Conservation (phyloP, 2,888 invertebrate genomes). For the Mesorhabditis sp. region DNA sequence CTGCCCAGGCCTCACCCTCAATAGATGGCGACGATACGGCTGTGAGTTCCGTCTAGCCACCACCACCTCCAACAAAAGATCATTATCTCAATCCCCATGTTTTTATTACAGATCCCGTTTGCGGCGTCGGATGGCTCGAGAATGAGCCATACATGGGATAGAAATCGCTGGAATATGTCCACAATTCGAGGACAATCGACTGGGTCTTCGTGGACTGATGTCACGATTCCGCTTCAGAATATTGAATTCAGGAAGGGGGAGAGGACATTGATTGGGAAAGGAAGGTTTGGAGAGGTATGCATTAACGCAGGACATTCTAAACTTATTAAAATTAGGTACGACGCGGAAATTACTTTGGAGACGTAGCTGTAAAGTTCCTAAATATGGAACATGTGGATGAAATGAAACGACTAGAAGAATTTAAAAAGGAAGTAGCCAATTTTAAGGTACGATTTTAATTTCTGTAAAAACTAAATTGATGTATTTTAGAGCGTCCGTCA, state of each 20-base stretch:
- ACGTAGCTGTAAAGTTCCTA: constrained; percentile 90
- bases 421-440: constrained; percentile 86
- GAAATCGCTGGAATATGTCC: constrained; percentile 39
- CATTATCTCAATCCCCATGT: background rate
- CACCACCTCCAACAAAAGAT: too few species aligned
- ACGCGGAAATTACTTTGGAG: constrained; percentile 67
- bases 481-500: constrained; percentile 89
- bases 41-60: too few species aligned
- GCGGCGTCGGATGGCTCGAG: background rate
- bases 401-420: constrained; percentile 82
- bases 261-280: constrained; percentile 44
- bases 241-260: constrained; percentile 36
- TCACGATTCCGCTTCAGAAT: constrained; percentile 36
- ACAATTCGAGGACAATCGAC: constrained; percentile 30
- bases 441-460: constrained; percentile 67
- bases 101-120: background rate
- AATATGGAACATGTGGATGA: constrained; percentile 77
- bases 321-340: constrained; percentile 71
- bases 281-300: constrained; percentile 54
- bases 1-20: too few species aligned
- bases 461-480: background rate
- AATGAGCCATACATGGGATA: constrained; percentile 35
- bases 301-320: background rate
- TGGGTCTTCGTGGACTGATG: constrained; percentile 35
- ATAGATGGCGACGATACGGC: too few species aligned